A percentile compares a stretch with the other conserved stretches of the same genome.
Conservation (phyloP, 2,888 invertebrate genomes). For the Orchestes rusci region DNA sequence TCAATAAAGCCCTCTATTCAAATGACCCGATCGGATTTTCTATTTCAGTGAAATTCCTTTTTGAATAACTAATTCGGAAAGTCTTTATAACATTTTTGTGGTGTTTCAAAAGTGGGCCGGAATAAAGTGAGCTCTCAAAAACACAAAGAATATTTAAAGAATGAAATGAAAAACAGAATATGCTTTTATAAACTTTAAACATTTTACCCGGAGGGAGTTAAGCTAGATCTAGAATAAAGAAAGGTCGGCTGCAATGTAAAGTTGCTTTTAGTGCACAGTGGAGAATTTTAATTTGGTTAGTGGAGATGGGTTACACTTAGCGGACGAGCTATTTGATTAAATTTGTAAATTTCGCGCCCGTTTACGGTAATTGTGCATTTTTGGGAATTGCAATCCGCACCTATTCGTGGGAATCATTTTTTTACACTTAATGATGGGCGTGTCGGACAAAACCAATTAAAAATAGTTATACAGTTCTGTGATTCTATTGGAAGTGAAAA, state of each 20-base stretch:
- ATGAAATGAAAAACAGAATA: conserved; percentile 24
- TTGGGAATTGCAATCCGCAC: too few species aligned
- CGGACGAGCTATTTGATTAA: conserved; percentile 24
- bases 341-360: conserved; percentile 23
- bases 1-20: too few species aligned
- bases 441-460: too few species aligned
- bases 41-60: neutral
- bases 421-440: too few species aligned
- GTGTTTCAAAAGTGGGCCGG: conserved; percentile 11
- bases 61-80: conserved; percentile 7
- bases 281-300: conserved; percentile 26
- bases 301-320: conserved; percentile 26
- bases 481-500: too few species aligned
- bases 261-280: conserved; percentile 25
- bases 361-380: conserved; percentile 21
- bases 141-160: conserved; percentile 23
- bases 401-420: too few species aligned
- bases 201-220: conserved; percentile 20
- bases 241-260: conserved; percentile 24
- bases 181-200: conserved; percentile 24
- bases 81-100: conserved; percentile 11
- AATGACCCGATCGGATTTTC: too few species aligned
- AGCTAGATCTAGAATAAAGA: conserved; percentile 25
- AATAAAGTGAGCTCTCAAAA: conserved; percentile 15
- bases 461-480: too few species aligned